Base-by-base conservation (phyloP, 2,113 vertebrate genomes). In the Heterochromis multidens region DNA sequence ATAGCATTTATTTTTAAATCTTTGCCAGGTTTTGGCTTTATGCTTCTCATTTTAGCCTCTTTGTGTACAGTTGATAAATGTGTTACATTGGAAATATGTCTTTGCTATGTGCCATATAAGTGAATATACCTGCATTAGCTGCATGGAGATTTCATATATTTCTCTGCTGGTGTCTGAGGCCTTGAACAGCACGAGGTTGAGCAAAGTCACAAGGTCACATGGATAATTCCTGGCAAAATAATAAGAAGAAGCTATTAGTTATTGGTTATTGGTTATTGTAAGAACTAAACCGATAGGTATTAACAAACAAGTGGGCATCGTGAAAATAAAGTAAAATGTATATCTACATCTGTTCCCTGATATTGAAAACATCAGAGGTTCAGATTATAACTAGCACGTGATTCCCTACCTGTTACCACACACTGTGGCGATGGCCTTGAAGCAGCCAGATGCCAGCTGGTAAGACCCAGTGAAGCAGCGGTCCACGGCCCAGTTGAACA, bases 401-500 rank as follows among this genome's bases (percentile, higher is more conserved):
- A 40, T 27, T 37, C 13, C 70, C 14, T 94, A 99, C 99, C 98
- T 99, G 97, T 97, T 99, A 77, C 98, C 98, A 63, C 98, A 99
- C 80, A 99, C 98, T 33, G 98, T 99, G 33, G 98, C 99, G 74
- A 99, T 99, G 89, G 99, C 99, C 94, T 98, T 99, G 94, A 99
- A 99, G 93, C 98, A 99, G 79, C 99, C 98, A 5, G 98, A 99
- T 1, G 98, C 98, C 65, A 99, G 96, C 84, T 99, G 98, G 91
- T 99, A 98, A 61, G 99, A 98, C 29, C 98, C 99, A 12, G 98
- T 99, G 88, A 99, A 99, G 95, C 99, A 99, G 35, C 98, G 97
- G 89, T 99, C 98, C 87, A 99, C 99, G 3, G 99, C 98, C 99
- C 99, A 99, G 84, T 99, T 99, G 92, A 99, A 99, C 84, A 99